These are phyloP conservation scores for Theonella swinhoei DNA, from an alignment of 37 sponge, comb jelly and placozoan genomes.

Conservation along the genomic window DNA sequence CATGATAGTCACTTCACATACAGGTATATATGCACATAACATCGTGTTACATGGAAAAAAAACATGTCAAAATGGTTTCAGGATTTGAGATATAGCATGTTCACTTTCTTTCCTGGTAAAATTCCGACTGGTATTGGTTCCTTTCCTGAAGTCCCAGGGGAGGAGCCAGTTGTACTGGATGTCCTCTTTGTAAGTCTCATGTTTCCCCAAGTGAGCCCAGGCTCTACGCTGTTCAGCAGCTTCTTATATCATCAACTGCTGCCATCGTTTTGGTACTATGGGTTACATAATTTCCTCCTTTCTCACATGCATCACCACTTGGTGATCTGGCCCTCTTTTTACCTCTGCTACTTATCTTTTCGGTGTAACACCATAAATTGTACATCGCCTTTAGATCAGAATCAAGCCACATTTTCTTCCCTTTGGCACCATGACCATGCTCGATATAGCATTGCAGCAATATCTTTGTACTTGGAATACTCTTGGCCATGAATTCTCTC, in stretches of 20 bases:
- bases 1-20: no score
- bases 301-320: background rate
- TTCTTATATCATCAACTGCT: background rate
- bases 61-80: conserved; percentile 1
- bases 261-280: background rate
- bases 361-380: conserved; percentile 4
- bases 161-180: background rate
- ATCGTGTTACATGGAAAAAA: background rate
- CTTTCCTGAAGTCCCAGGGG: no score
- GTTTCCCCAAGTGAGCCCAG: conserved; percentile 20
- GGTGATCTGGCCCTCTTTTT: background rate
- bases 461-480: background rate
- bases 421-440: background rate
- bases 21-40: no score
- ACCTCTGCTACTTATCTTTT: background rate
- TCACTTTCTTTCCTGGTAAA: conserved; percentile 37
- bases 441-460: background rate
- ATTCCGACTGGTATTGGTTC: no score
- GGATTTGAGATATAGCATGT: conserved; percentile 6
- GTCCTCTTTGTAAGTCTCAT: conserved; percentile 36
- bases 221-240: background rate
- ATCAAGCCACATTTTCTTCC: background rate
- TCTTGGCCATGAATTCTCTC: background rate
- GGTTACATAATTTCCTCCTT: background rate
- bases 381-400: background rate